These are phyloP conservation scores for Papilio gigon DNA, from an alignment of 2,888 invertebrate species.

Conservation along the genomic window DNA sequence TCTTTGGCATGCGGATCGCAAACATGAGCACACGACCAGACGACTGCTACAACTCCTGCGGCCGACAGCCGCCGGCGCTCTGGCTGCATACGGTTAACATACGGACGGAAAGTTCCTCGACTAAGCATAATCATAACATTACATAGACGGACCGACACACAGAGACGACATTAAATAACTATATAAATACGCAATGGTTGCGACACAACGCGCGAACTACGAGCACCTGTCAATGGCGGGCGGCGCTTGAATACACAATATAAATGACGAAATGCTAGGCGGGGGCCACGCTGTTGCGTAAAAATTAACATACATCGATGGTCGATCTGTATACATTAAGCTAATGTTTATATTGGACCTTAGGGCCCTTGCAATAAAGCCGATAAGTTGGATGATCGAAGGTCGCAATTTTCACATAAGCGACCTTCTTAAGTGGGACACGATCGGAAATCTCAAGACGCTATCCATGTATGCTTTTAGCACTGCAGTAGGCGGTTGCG, in stretches of 20 bases:
- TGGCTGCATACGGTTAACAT: slow-evolving; percentile 25
- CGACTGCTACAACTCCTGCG: slow-evolving; percentile 5
- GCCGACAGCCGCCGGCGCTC: slow-evolving; percentile 8
- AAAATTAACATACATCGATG: slow-evolving; percentile 49
- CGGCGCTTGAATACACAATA: slow-evolving; percentile 37
- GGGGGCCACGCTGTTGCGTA: slow-evolving; percentile 47
- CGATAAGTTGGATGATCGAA: slow-evolving; percentile 48
- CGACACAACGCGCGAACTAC: slow-evolving; percentile 20
- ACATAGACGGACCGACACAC: slow-evolving; percentile 40
- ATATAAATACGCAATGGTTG: slow-evolving; percentile 36
- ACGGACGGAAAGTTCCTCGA: slow-evolving; percentile 42
- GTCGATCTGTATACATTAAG: slow-evolving; percentile 41
- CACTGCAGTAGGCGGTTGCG: slow-evolving; percentile 48
- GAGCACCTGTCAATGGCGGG: slow-evolving; percentile 34
- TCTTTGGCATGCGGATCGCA: slow-evolving; percentile 55
- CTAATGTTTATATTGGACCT: slow-evolving; percentile 21
- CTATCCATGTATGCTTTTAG: slow-evolving; percentile 52
- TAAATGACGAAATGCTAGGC: slow-evolving; percentile 35
- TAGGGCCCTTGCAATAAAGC: slow-evolving; percentile 17
- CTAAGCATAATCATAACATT: slow-evolving; percentile 33
- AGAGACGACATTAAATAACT: slow-evolving; percentile 35
- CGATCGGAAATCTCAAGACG: slow-evolving; percentile 43
- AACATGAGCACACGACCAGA: slow-evolving; percentile 6
- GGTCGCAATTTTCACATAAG: slow-evolving; percentile 67
- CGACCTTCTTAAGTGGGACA: slow-evolving; percentile 56